A percentile compares a stretch with the other conserved stretches of the same genome.
phyloP scores from a whole-genome alignment of 2,113 vertebrate species.

The Neopipo cinnamomea region DNA sequence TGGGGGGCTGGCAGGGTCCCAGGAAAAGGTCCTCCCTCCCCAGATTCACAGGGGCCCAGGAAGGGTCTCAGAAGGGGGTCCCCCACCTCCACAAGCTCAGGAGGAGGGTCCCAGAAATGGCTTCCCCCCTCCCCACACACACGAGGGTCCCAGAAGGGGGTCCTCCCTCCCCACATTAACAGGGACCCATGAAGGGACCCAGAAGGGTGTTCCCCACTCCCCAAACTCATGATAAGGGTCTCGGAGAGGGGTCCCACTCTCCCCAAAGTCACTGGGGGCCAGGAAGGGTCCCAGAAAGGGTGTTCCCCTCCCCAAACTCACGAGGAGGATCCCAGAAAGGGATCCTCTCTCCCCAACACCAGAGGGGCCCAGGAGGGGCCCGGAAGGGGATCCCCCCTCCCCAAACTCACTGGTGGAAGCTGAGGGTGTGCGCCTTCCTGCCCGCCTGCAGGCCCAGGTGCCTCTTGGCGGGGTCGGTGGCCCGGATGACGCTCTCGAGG shows the following conservation, averaged over 20 bases:
- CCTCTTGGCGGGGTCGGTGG: slow-evolving; percentile 64
- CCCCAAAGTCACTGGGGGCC: slow-evolving; percentile 74
- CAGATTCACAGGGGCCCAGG: background rate
- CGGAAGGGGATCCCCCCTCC: background rate
- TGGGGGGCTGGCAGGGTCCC: background rate
- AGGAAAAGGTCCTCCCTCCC: background rate
- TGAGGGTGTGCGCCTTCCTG: slow-evolving; percentile 79
- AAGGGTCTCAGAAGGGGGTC: background rate
- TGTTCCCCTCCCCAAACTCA: accelerated
- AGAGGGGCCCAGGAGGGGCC: background rate
- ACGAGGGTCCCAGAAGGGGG: background rate
- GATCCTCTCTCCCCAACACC: accelerated
- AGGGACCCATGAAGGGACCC: too few species aligned
- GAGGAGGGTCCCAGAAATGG: background rate
- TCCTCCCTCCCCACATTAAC: background rate
- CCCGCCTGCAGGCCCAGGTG: slow-evolving; percentile 84
- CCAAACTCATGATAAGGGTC: background rate
- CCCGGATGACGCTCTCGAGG: slow-evolving; percentile 83
- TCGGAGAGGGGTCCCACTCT: too few species aligned
- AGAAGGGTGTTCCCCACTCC: background rate
- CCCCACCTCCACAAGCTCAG: background rate
- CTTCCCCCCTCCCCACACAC: background rate
- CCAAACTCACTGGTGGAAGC: slow-evolving; percentile 83
- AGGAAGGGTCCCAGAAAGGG: background rate
- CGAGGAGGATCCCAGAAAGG: background rate